Percentiles rank a stretch among this genome's conserved stretches.
Evolutionary conservation across 2,113 vertebrate species (phyloP).

Genomic region (Rhombomys opimus): DNA sequence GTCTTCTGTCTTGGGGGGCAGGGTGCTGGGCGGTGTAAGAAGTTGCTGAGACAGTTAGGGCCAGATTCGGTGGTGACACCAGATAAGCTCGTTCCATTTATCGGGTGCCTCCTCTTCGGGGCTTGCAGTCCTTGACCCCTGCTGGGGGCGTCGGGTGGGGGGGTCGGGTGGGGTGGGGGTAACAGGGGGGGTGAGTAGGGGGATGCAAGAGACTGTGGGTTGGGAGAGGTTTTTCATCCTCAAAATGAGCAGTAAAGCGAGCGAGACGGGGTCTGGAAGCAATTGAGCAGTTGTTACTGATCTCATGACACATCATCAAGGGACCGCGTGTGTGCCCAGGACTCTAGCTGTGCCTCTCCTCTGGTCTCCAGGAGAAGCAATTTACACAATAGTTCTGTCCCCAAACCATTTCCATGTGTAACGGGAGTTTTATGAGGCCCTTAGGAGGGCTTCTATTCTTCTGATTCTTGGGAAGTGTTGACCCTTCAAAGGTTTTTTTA

Average conservation of each 20-base stretch:
- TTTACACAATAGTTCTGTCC: not conserved
- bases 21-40: not conserved
- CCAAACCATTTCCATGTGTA: not conserved
- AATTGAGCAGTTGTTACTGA: not conserved
- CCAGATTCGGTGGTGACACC: not conserved
- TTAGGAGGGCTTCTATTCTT: not conserved
- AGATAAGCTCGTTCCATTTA: not conserved
- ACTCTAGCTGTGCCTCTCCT: not conserved
- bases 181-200: too few relatives aligned
- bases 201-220: not conserved
- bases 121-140: not conserved
- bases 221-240: not conserved
- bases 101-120: not conserved
- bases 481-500: not conserved
- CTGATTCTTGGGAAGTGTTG: not conserved
- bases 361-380: slow-evolving; percentile 11
- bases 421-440: not conserved
- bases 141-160: not conserved
- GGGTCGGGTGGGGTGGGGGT: too few relatives aligned
- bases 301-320: not conserved
- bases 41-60: not conserved
- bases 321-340: not conserved
- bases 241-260: not conserved
- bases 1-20: not conserved
- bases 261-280: slow-evolving; percentile 7